phyloP scores from a whole-genome alignment of 2,113 vertebrate species.

The Lycaon pictus region DNA sequence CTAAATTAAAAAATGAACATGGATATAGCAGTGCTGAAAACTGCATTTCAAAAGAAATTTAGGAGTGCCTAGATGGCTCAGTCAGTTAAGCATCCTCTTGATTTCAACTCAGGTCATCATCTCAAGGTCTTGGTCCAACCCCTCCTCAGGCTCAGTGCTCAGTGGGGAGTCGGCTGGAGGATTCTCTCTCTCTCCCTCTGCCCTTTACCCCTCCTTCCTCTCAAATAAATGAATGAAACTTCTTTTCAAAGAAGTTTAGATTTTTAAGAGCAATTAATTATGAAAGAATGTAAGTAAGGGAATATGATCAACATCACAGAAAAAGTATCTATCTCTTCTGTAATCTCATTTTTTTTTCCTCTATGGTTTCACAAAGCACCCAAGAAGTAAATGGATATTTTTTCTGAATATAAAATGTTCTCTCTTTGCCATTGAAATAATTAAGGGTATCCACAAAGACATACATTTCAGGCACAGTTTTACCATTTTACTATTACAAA shows the following conservation, averaged over 20 bases:
- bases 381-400: neutral
- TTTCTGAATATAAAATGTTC: neutral
- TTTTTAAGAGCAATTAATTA: conserved; percentile 32
- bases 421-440: neutral
- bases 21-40: neutral
- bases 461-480: neutral
- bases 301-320: neutral
- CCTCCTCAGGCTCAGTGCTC: neutral
- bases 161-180: neutral
- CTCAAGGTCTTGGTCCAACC: neutral
- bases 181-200: neutral
- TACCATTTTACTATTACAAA: neutral
- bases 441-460: neutral
- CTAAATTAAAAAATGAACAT: neutral
- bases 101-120: neutral
- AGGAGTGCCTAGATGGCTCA: neutral
- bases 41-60: neutral
- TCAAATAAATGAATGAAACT: neutral
- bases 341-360: neutral
- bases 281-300: neutral
- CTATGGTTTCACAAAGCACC: neutral
- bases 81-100: neutral
- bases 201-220: neutral
- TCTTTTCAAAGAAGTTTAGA: neutral
- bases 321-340: neutral